Evolutionary conservation across 2,113 vertebrate genomes (phyloP).

Genomic region (Xenopus borealis): DNA sequence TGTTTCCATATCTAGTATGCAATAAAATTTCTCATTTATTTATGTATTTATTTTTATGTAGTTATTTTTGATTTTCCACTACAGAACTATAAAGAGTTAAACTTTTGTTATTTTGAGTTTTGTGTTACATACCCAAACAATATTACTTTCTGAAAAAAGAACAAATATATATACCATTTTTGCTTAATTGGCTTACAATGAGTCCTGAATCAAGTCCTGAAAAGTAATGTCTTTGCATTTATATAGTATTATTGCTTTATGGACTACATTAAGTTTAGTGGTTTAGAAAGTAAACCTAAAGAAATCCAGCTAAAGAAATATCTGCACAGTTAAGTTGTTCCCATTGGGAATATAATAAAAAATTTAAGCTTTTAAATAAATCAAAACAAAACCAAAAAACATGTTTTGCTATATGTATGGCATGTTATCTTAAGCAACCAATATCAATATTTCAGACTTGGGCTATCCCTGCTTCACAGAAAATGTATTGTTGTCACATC

Average conservation of each 20-base stretch:
- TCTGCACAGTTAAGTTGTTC: constrained; percentile 7
- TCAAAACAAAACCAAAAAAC: constrained; percentile 52
- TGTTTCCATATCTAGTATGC: too few relatives aligned
- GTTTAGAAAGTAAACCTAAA: constrained; percentile 14
- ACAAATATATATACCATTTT: neutral
- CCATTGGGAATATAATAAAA: constrained; percentile 40
- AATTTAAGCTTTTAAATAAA: constrained; percentile 50
- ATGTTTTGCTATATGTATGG: constrained; percentile 49
- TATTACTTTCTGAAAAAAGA: neutral
- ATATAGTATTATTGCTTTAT: constrained; percentile 10
- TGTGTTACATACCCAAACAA: neutral
- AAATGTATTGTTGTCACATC: constrained; percentile 45
- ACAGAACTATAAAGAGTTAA: too few relatives aligned
- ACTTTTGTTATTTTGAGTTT: too few relatives aligned
- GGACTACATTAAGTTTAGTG: constrained; percentile 8
- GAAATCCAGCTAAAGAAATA: constrained; percentile 15
- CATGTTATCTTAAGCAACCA: constrained; percentile 48
- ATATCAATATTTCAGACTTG: constrained; percentile 42
- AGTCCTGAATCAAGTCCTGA: neutral
- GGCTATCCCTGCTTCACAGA: constrained; percentile 40
- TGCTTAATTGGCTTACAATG: neutral
- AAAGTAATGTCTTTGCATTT: constrained; percentile 1
- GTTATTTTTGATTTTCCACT: too few relatives aligned
- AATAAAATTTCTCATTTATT: too few relatives aligned
- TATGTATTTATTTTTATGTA: too few relatives aligned